Evolutionary conservation across 2,113 vertebrate species (phyloP), one percentile per base, ranked within the genome.

Genomic region (Hippolais icterina): DNA sequence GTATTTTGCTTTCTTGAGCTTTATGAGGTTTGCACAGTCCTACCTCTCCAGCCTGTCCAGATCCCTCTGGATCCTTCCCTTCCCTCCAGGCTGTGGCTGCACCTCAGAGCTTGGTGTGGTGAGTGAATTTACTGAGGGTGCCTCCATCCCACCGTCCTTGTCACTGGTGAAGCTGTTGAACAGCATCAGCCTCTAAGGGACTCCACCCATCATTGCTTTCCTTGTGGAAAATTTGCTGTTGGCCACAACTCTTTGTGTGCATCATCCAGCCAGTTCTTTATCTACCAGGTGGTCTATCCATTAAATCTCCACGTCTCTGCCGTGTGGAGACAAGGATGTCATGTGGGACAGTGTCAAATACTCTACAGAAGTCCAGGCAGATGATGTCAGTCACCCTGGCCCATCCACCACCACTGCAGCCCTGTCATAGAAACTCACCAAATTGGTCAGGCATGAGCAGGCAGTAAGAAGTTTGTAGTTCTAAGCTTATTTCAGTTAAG

Each of bases 341-440:
- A 0, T 27, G 21, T 35, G 35, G 29, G 29, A 31, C 47, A 68
- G 13, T 41, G 24, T 47, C 46, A 60, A 46, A 29, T 2, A 5
- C 33, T 61, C 44, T 76, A 25, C 21, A 47, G 12, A 54, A 49
- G 15, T 31, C 41, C 29, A 27, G 20, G 25, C 15, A 19, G 18
- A 31, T 0, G 0, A 19, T 35, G 10, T 63, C 41, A 76, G 29
- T 54, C 4, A 0, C 35, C 33, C 41, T 63, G 18, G 15, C 29
- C 24, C 18, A 28, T 54, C 25, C 49, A 77, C 41, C 24, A 77
- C 3, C 16, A 5, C 31, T 56, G 41, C 23, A 77, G 47, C 18
- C 18, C 63, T 22, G 22, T 33, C 35, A 27, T 1, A 63, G 25
- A 24, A 56, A 22, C 25, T 27, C 29, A 31, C 41, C 41, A 69